These are phyloP conservation scores for Bilobella aurantiaca DNA, from an alignment of 1,140 invertebrate genomes.

Conservation along the genomic window DNA sequence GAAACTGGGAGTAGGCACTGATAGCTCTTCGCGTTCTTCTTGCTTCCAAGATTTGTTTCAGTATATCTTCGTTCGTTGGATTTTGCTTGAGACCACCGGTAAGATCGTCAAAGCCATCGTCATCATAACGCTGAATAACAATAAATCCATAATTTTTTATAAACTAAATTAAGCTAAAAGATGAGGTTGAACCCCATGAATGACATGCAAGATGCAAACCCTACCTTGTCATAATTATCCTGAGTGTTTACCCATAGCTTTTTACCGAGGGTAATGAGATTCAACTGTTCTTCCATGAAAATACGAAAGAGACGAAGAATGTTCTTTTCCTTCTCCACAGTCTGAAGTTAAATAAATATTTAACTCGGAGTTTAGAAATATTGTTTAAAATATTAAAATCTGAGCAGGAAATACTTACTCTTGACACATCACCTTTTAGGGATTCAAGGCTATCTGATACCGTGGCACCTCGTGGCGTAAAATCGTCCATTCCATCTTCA, in stretches of 20 bases:
- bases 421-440: not conserved
- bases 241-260: not conserved
- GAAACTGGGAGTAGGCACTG: not conserved
- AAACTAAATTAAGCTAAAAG: too few relatives aligned
- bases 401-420: not conserved
- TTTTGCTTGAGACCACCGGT: not conserved
- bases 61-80: not conserved
- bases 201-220: too few relatives aligned
- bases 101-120: not conserved
- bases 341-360: not conserved
- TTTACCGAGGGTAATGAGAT: not conserved
- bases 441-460: not conserved
- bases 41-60: not conserved
- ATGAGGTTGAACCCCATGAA: too few relatives aligned
- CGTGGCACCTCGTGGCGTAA: not conserved
- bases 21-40: not conserved
- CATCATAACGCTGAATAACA: not conserved
- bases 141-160: not conserved
- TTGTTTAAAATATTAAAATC: too few relatives aligned
- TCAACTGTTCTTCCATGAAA: not conserved
- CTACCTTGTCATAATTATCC: not conserved
- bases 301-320: not conserved
- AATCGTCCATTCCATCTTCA: not conserved
- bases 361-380: too few relatives aligned
- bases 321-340: not conserved